Evolutionary conservation across 2,113 vertebrate genomes (phyloP).

Genomic region (Coptodon bakossiorum): DNA sequence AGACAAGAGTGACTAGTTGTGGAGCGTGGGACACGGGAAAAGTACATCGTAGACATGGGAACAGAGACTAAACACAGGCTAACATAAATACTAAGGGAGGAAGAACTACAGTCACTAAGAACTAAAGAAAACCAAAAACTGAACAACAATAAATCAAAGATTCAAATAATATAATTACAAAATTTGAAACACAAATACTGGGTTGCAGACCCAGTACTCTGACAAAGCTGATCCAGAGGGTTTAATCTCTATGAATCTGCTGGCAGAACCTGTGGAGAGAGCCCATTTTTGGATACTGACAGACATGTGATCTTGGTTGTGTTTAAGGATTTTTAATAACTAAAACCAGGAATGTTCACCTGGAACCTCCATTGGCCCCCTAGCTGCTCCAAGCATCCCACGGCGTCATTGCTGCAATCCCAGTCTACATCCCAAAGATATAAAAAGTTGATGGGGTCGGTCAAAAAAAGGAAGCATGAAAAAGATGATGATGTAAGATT

Average conservation of each 20-base stretch:
- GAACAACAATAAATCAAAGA: not conserved
- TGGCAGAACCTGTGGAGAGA: not conserved
- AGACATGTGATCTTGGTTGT: not conserved
- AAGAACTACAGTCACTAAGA: not conserved
- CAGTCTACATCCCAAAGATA: not conserved
- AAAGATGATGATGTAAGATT: not conserved
- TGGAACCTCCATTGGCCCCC: not conserved
- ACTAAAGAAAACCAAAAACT: not conserved
- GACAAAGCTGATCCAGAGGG: not conserved
- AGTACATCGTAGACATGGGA: not conserved
- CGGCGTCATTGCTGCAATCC: rapidly evolving
- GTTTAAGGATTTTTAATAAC: not conserved
- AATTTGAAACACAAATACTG: not conserved
- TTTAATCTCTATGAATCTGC: not conserved
- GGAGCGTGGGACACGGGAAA: not conserved
- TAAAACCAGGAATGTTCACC: not conserved
- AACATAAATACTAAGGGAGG: not conserved
- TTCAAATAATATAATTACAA: not conserved
- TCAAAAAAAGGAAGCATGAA: not conserved
- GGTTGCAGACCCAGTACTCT: not conserved
- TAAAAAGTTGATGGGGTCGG: not conserved
- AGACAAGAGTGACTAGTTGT: not conserved
- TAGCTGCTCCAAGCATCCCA: not conserved
- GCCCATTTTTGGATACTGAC: rapidly evolving
- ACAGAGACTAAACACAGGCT: not conserved